phyloP scores from a whole-genome alignment of 1,140 invertebrate species.

The Solenopsis invicta region DNA sequence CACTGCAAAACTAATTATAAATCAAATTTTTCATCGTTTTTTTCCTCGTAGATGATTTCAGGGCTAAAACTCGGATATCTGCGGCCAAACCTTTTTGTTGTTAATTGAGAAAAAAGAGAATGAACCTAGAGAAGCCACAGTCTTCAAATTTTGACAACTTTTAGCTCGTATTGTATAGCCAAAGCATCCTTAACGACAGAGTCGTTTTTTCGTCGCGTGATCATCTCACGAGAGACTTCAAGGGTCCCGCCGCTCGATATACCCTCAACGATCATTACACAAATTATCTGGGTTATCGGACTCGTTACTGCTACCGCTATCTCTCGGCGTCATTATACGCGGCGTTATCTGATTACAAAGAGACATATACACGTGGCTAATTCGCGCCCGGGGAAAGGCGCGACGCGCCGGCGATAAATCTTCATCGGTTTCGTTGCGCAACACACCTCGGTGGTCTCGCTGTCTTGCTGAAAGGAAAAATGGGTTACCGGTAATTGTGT shows the following conservation, averaged over 20 bases:
- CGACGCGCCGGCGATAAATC: constrained; percentile 46
- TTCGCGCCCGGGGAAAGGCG: constrained; percentile 30
- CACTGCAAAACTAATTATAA: no score
- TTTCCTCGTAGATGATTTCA: no score
- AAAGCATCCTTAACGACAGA: not conserved
- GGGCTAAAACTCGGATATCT: no score
- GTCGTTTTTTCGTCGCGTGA: not conserved
- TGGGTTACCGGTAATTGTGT: constrained; percentile 39
- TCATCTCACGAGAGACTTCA: not conserved
- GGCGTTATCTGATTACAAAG: constrained; percentile 42
- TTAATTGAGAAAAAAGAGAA: no score
- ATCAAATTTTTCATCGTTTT: no score
- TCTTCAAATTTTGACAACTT: no score
- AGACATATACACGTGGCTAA: not conserved
- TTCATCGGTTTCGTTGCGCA: constrained; percentile 41
- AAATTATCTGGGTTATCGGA: constrained; percentile 57
- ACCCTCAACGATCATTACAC: constrained; percentile 41
- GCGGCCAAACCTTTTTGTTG: no score
- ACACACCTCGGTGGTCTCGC: constrained; percentile 10
- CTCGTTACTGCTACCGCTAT: constrained; percentile 50
- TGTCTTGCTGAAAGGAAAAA: constrained; percentile 47
- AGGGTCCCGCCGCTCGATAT: not conserved
- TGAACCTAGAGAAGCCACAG: no score
- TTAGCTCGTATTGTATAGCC: no score
- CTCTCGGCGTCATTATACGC: constrained; percentile 34